Conservation (phyloP, 2,797 vertebrate genomes). For the Morelia viridis region DNA sequence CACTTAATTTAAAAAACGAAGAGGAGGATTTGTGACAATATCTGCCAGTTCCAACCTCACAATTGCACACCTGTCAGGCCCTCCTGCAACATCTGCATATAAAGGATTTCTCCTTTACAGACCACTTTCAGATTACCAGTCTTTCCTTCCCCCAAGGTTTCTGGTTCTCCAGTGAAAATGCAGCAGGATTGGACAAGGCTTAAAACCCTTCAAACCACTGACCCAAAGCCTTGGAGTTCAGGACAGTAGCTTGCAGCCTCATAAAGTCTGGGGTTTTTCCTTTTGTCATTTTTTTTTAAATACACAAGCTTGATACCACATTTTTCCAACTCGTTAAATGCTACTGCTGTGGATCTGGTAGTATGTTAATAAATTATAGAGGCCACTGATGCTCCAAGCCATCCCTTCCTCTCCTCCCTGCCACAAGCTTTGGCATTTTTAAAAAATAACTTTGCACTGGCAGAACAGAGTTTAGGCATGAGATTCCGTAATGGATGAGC, state of each 20-base stretch:
- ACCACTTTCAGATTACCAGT: conserved; percentile 1
- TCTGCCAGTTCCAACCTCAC: too few relatives aligned
- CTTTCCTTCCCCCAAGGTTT: conserved; percentile 49
- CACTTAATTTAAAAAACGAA: neutral
- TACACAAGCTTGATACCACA: conserved; percentile 16
- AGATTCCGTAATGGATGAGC: neutral
- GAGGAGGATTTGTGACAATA: neutral
- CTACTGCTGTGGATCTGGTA: conserved; percentile 27
- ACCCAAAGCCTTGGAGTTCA: conserved; percentile 49
- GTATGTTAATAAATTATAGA: conserved; percentile 47
- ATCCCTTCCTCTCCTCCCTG: neutral
- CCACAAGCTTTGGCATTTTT: neutral
- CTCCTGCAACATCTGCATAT: neutral
- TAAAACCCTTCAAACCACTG: conserved; percentile 42
- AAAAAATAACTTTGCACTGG: conserved; percentile 16
- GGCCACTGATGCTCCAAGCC: conserved; percentile 26
- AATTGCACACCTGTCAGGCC: neutral
- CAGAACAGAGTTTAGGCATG: neutral
- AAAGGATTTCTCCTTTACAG: neutral
- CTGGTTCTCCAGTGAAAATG: conserved; percentile 42
- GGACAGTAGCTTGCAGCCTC: conserved; percentile 41
- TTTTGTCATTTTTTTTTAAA: neutral
- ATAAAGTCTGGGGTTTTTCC: conserved; percentile 32
- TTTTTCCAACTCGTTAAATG: conserved; percentile 25
- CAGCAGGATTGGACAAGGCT: conserved; percentile 22